Evolutionary conservation across 92 coral and sea anemone genomes (phyloP).

Genomic region (Umimayanthus kanabou): DNA sequence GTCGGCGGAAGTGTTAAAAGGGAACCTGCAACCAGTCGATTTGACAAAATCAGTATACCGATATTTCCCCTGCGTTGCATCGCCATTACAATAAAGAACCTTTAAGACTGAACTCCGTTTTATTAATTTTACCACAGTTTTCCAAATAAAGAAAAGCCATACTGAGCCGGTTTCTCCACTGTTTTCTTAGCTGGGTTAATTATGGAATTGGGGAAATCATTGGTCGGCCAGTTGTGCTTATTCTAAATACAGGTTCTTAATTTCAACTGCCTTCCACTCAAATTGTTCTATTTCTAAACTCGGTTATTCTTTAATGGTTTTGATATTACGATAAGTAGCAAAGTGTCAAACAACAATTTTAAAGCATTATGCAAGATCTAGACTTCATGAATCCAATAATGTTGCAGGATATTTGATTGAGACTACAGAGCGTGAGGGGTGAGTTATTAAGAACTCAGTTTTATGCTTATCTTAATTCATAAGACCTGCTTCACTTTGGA

Average conservation of each 20-base stretch:
- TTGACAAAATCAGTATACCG: background rate
- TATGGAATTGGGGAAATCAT: background rate
- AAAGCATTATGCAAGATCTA: no score
- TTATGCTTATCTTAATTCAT: no score
- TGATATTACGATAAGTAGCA: background rate
- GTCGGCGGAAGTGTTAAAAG: background rate
- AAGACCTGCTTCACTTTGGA: background rate
- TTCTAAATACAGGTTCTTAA: no score
- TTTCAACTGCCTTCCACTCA: no score
- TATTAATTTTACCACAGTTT: background rate
- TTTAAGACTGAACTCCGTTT: background rate
- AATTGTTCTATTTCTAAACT: no score
- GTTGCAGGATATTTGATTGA: background rate
- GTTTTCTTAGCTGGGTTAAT: background rate
- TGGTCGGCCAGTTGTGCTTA: no score
- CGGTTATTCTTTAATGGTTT: no score
- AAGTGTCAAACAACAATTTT: background rate
- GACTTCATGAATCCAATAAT: background rate
- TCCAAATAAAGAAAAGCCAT: background rate
- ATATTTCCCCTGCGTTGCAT: background rate
- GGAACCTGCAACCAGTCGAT: background rate
- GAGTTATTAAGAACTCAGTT: background rate
- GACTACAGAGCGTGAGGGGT: background rate
- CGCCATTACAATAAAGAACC: background rate
- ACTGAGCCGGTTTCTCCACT: background rate